A percentile compares a stretch with the other conserved stretches of the same genome.
phyloP scores from a whole-genome alignment of 1,140 invertebrate genomes.

The Aphelenchoides avenae region DNA sequence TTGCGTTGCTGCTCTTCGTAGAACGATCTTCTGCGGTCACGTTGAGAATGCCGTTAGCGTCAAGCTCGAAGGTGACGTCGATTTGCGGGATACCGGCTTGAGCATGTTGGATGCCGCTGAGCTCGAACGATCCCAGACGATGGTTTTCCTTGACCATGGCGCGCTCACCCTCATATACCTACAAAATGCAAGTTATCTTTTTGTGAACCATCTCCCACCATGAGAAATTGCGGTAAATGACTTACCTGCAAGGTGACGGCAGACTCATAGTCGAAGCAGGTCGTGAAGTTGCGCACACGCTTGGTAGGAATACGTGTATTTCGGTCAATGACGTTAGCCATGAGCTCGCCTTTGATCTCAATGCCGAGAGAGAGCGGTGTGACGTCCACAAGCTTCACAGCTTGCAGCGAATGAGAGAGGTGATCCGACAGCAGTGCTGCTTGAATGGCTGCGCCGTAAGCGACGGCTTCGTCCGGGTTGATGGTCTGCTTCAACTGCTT shows the following conservation, averaged over 20 bases:
- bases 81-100: slow-evolving; percentile 67
- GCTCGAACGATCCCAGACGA: slow-evolving; percentile 27
- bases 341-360: too few relatives aligned
- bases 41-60: slow-evolving; percentile 62
- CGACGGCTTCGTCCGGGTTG: slow-evolving; percentile 57
- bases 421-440: slow-evolving; percentile 75
- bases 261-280: too few relatives aligned
- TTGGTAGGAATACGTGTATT: too few relatives aligned
- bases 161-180: background rate
- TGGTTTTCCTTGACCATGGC: background rate
- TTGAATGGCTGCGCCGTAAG: slow-evolving; percentile 68
- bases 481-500: slow-evolving; percentile 86
- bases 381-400: too few relatives aligned
- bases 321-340: too few relatives aligned
- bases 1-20: slow-evolving; percentile 91
- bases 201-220: too few relatives aligned
- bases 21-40: slow-evolving; percentile 64
- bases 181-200: too few relatives aligned
- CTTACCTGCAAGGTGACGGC: too few relatives aligned
- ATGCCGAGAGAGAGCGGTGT: too few relatives aligned
- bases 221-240: too few relatives aligned
- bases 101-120: slow-evolving; percentile 60
- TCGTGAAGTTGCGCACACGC: too few relatives aligned
- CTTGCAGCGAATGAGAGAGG: too few relatives aligned
- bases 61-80: slow-evolving; percentile 66